Conservation (phyloP, 2,888 invertebrate genomes). For the Antheraea yamamai region DNA sequence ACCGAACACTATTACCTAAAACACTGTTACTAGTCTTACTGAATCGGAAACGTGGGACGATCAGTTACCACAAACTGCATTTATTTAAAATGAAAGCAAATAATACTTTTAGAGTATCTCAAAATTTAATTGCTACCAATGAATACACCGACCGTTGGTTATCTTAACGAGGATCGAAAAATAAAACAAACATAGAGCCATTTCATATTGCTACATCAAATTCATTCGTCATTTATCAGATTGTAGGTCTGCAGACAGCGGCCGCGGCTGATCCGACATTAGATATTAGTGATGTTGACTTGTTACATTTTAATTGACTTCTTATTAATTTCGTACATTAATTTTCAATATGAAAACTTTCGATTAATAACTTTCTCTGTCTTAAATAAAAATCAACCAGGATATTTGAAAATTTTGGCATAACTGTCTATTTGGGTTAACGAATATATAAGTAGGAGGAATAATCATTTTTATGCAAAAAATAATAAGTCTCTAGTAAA, state of each 20-base stretch:
- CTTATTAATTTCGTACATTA: conserved; percentile 32
- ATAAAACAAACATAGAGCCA: conserved; percentile 31
- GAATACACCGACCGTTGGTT: neutral
- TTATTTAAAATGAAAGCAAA: neutral
- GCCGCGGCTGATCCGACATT: conserved; percentile 29
- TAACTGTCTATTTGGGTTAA: neutral
- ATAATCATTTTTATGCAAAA: too few relatives aligned
- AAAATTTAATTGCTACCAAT: neutral
- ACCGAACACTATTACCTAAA: too few relatives aligned
- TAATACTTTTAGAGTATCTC: neutral
- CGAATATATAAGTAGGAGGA: neutral
- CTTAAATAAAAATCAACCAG: neutral
- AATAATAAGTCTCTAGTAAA: too few relatives aligned
- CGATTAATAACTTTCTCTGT: conserved; percentile 31
- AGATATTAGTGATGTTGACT: conserved; percentile 33
- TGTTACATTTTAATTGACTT: conserved; percentile 46
- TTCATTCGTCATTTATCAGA: conserved; percentile 42
- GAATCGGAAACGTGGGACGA: neutral
- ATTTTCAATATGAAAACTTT: conserved; percentile 31
- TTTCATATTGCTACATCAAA: conserved; percentile 40
- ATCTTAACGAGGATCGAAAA: conserved; percentile 23
- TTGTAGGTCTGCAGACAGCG: conserved; percentile 31
- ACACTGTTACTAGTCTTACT: too few relatives aligned
- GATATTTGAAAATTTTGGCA: neutral
- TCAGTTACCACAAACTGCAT: neutral